phyloP scores from a whole-genome alignment of 1,140 invertebrate genomes.

The Saccostrea glomerata region DNA sequence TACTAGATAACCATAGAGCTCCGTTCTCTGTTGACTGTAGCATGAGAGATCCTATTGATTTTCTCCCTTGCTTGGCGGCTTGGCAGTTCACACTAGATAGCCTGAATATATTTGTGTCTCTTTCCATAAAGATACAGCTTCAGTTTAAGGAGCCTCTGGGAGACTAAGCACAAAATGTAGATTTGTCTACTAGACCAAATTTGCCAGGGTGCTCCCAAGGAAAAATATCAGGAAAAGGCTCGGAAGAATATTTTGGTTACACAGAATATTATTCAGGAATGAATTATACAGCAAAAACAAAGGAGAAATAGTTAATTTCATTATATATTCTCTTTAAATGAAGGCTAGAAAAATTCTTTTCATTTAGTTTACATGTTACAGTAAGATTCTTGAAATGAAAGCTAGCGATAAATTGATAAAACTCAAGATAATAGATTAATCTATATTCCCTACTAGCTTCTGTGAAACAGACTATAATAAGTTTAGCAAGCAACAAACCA shows the following conservation, averaged over 20 bases:
- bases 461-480: constrained; percentile 57
- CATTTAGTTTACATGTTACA: background rate
- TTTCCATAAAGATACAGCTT: constrained; percentile 14
- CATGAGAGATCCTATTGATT: constrained; percentile 41
- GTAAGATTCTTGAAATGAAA: constrained; percentile 38
- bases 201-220: background rate
- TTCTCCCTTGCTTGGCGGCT: constrained; percentile 41
- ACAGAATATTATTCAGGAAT: constrained; percentile 36
- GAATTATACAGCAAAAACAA: constrained; percentile 26
- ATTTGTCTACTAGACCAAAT: background rate
- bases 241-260: background rate
- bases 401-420: constrained; percentile 41
- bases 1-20: constrained; percentile 35
- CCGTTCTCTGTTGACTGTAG: constrained; percentile 42
- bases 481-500: constrained; percentile 51
- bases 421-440: constrained; percentile 36
- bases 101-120: constrained; percentile 35
- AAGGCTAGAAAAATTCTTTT: constrained; percentile 5
- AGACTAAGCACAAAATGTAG: constrained; percentile 9
- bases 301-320: background rate
- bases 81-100: constrained; percentile 35
- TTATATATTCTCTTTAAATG: constrained; percentile 3
- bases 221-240: background rate
- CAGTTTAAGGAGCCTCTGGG: background rate
- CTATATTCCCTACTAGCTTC: constrained; percentile 41